Percentiles rank a stretch among this genome's conserved stretches.
Evolutionary conservation across 2,113 vertebrate genomes (phyloP).

Genomic region (Electrona antarctica): DNA sequence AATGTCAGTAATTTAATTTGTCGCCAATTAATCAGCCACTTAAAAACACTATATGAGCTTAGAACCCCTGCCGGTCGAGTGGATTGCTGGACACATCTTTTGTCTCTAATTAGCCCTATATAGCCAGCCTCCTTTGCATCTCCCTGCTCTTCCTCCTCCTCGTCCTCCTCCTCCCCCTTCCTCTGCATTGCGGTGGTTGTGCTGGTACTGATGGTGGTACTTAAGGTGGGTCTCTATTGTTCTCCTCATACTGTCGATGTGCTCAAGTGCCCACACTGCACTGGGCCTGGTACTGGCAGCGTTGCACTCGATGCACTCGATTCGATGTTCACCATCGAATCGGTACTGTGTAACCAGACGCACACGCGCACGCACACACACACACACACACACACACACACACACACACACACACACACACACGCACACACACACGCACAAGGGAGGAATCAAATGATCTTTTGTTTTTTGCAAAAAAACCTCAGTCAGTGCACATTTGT

Average conservation of each 20-base stretch:
- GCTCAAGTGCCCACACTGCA: conserved; percentile 25
- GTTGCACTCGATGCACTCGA: background rate
- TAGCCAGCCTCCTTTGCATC: conserved; percentile 26
- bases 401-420: no score
- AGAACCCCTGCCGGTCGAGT: conserved; percentile 51
- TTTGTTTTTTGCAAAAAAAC: no score
- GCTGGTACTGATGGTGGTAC: conserved; percentile 25
- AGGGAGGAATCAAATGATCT: no score
- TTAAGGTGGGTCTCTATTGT: conserved; percentile 12
- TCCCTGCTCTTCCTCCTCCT: conserved; percentile 9
- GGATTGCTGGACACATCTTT: conserved; percentile 54
- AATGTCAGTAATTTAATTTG: conserved; percentile 60
- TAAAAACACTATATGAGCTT: conserved; percentile 58
- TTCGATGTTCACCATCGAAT: background rate
- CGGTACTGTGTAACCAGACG: background rate
- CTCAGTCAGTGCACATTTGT: no score
- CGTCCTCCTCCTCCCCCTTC: conserved; percentile 47
- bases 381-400: no score
- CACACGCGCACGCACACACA: no score
- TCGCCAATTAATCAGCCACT: conserved; percentile 65
- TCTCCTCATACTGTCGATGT: conserved; percentile 30
- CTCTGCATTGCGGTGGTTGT: conserved; percentile 66
- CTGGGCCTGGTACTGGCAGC: conserved; percentile 1
- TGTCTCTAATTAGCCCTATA: conserved; percentile 41
- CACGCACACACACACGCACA: no score